Base-by-base conservation (phyloP, 2,888 invertebrate genomes). In the Thalpophila matura region DNA sequence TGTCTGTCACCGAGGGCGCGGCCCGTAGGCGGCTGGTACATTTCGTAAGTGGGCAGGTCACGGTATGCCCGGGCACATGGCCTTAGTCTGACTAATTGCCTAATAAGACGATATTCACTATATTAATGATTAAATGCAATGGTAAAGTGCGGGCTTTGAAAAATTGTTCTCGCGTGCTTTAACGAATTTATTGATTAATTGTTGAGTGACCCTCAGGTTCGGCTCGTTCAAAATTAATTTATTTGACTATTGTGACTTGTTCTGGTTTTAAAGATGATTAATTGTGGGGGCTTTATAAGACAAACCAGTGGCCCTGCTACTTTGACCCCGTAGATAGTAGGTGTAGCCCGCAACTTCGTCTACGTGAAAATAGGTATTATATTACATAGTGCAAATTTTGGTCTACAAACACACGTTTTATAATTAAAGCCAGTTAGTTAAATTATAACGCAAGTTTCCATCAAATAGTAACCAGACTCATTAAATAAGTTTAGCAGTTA, bases 71-170 rank as follows among this genome's bases (percentile, higher is more conserved):
- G 56, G 57, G 49, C 59, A 47, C 38, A 55, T 50, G 64, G 59
- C 73, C 79, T 66, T 54, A 65, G 40, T 20, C 46, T 64, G 79
- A 77, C 78, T 80, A 83, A 82, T 83, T 81, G 80, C 79, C 77
- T 76, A 80, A 84, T 82, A 81, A 74, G 74, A 53, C 64, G 74
- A 82, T 70, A 74, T 63, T 55, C 60, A 55, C 42, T 49, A 53
- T 57, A 69, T 74, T 79, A 79, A 77, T 79, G 61, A 79, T n/a
- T n/a, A 9, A 47, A 6, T 45, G 51, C 51, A 60, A 71, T 37
- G 55, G 22, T 33, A 56, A 61, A 45, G 61, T 59, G 46, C 42
- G 45, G 43, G 46, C 55, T 72, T 47, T 79, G 72, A 79, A 74
- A 79, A 69, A 79, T 74, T 68, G 57, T 43, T 62, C 33, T 46